Base-by-base conservation (phyloP, 1,140 invertebrate genomes). In the Calephelis virginiensis region DNA sequence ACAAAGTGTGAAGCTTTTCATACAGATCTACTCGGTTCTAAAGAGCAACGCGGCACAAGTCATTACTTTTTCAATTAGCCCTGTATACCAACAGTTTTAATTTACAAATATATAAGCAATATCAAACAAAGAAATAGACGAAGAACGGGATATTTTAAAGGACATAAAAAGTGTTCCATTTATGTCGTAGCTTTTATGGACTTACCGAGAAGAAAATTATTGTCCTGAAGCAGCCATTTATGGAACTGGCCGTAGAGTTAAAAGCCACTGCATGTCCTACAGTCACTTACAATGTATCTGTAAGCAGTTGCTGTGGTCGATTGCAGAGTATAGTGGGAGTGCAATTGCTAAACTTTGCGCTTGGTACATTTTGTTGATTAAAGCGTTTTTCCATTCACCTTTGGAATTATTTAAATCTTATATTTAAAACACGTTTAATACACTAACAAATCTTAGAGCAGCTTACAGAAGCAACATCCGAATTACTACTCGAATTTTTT, bases 201-300 rank as follows among this genome's bases (percentile, higher is more conserved):
- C 50, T 56, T 28, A 53, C 50, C 50, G 28, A 53, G 50, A 17
- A 53, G 50, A 37, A 53, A 53, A 53, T 53, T 53, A 53, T 53
- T 53, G 50, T 53, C 17, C 50, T 53, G 50, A 53, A 53, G 50
- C 50, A 53, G 50, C 50, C 43, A 46, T 61, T 14, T 45, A 61
- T 61, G 13, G 60, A 43, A 61, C 40, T 61, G 40, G 43, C 60
- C 40, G 43, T 61, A 61, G 37, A 43, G n/a, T 38, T 61, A 61
- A 61, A 61, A 61, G 60, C 60, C 60, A 43, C 60, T 43, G 50
- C 50, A 53, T 53, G 47, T 49, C 13, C 43, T 40, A 63, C 66
- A 71, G 64, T 71, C 69, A 68, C 63, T 71, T 71, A 71, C 69
- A 71, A 50, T 67, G 66, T 71, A 66, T 62, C 48, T 62, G 62